Evolutionary conservation across 1,140 invertebrate genomes (phyloP).

Genomic region (Drosophila aff.): DNA sequence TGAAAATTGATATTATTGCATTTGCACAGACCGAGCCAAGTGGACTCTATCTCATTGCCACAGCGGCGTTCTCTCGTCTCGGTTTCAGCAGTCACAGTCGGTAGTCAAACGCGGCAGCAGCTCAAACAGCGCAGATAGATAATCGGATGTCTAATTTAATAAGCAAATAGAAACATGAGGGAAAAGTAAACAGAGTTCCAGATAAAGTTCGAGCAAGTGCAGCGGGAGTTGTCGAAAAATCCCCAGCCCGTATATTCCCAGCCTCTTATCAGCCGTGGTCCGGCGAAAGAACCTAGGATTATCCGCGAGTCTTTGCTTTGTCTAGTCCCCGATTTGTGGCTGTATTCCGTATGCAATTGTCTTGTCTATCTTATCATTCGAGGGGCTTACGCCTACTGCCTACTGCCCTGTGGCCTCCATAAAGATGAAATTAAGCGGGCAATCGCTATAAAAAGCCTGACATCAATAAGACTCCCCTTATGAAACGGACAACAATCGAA

Average conservation of each 20-base stretch:
- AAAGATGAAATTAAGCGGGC: conserved; percentile 36
- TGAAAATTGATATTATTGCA: conserved; percentile 81
- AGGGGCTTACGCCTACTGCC: not conserved
- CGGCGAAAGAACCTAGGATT: conserved; percentile 6
- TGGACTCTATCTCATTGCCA: conserved; percentile 65
- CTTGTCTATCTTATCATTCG: conserved; percentile 30
- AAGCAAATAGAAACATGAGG: conserved; percentile 1
- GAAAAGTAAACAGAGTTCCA: conserved; percentile 10
- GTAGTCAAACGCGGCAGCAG: conserved; percentile 16
- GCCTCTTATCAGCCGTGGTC: not conserved
- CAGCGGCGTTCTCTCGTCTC: conserved; percentile 40
- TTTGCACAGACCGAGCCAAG: conserved; percentile 65
- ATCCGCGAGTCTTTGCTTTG: conserved; percentile 16
- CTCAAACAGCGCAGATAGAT: conserved; percentile 21
- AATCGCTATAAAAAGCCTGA: conserved; percentile 14
- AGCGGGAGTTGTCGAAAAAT: conserved; percentile 10
- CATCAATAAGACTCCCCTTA: conserved; percentile 26
- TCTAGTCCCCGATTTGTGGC: conserved; percentile 18
- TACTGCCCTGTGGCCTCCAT: conserved; percentile 30
- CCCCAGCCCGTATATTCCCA: not conserved
- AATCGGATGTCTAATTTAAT: conserved; percentile 50
- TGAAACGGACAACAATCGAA: conserved; percentile 18
- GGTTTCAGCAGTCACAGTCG: conserved; percentile 39
- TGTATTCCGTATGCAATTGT: not conserved
- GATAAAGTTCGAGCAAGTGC: conserved; percentile 25